Evolutionary conservation across 64 coral and sea anemone species (phyloP).

Genomic region (Cladopsammia gracilis): DNA sequence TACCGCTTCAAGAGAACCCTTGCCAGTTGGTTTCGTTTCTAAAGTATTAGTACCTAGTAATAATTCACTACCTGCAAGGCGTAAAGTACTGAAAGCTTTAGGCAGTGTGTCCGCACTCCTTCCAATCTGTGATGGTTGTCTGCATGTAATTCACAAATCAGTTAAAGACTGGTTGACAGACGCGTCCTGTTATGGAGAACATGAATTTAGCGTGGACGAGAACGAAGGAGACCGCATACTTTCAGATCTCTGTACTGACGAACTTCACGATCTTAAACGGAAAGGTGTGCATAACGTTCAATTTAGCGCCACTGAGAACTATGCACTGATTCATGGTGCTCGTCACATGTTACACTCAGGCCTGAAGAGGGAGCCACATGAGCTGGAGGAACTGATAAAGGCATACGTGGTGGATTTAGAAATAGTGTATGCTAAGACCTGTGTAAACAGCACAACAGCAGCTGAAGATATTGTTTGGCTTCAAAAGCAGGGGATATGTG

Average conservation of each 20-base stretch:
- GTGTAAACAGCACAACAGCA: not conserved
- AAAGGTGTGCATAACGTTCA: not conserved
- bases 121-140: slow-evolving; percentile 25
- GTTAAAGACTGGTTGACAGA: slow-evolving; percentile 33
- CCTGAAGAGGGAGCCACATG: not conserved
- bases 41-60: not conserved
- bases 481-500: not conserved
- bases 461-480: slow-evolving; percentile 11
- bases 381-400: not conserved
- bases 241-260: not conserved
- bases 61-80: not conserved
- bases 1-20: slow-evolving; percentile 11
- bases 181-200: not conserved
- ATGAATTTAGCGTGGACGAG: slow-evolving; percentile 18
- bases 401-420: not conserved
- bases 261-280: not conserved
- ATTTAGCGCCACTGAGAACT: not conserved
- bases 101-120: not conserved
- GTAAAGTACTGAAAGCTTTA: not conserved
- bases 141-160: slow-evolving; percentile 32
- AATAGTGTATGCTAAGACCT: not conserved
- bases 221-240: slow-evolving; percentile 20
- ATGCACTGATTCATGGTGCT: not conserved
- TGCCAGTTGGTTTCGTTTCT: slow-evolving; percentile 23
- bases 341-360: not conserved